Evolutionary conservation across 1,140 invertebrate species (phyloP).

Genomic region (Phenacoccus solenopsis): DNA sequence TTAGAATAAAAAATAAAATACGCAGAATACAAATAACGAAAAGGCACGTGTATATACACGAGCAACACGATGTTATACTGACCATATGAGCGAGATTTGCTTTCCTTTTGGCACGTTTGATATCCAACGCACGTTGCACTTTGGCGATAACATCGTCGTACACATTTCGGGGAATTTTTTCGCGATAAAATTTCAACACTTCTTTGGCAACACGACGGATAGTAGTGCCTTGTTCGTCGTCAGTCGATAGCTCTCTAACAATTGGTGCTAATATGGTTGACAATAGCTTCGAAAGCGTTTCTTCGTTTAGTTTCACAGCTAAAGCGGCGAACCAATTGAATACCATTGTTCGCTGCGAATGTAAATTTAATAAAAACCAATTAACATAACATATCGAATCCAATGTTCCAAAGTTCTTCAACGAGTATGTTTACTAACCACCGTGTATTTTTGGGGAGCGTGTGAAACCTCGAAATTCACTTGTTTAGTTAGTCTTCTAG

Average conservation of each 20-base stretch:
- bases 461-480: conserved; percentile 58
- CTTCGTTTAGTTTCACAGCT: conserved; percentile 40
- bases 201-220: conserved; percentile 48
- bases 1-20: background rate
- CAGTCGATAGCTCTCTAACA: conserved; percentile 49
- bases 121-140: conserved; percentile 43
- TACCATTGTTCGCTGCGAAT: conserved; percentile 43
- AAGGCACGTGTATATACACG: background rate
- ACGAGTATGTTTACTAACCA: no score
- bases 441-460: conserved; percentile 38
- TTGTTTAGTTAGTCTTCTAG: conserved; percentile 50
- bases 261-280: conserved; percentile 48
- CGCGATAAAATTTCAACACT: conserved; percentile 50
- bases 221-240: conserved; percentile 35
- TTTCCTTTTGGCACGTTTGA: conserved; percentile 51
- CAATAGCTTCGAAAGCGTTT: conserved; percentile 39
- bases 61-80: background rate
- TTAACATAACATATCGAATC: background rate
- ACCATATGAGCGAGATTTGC: background rate
- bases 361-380: conserved; percentile 19
- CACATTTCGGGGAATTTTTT: conserved; percentile 45
- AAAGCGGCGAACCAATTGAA: conserved; percentile 63
- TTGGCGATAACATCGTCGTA: conserved; percentile 46
- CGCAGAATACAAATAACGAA: background rate
- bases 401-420: background rate